These are phyloP conservation scores for Palythoa caribaeorum DNA, from an alignment of 92 coral and sea anemone genomes.

Conservation along the genomic window DNA sequence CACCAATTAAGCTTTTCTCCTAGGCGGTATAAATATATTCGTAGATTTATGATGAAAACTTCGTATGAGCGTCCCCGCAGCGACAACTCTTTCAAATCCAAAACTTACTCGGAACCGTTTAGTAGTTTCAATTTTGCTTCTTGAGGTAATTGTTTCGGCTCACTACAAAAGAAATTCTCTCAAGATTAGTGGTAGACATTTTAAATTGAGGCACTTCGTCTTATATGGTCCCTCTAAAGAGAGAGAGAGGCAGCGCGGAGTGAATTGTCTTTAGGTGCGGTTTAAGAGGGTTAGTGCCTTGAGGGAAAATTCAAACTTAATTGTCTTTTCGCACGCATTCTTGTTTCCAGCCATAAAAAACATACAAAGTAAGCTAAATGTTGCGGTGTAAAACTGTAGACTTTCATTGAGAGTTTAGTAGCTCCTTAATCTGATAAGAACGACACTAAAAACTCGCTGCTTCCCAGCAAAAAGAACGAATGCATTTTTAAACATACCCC, in stretches of 20 bases:
- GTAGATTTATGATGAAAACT: background rate
- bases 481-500: conserved; percentile 36
- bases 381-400: background rate
- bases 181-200: background rate
- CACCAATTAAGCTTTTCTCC: conserved; percentile 44
- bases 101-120: conserved; percentile 5
- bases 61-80: conserved; percentile 30
- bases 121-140: background rate
- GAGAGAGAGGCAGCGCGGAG: background rate
- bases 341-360: background rate
- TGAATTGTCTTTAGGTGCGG: conserved; percentile 18
- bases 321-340: conserved; percentile 32
- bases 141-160: background rate
- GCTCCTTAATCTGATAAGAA: background rate
- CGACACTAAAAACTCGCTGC: background rate
- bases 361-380: background rate
- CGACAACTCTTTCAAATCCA: conserved; percentile 27
- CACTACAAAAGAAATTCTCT: background rate
- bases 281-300: conserved; percentile 45
- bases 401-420: background rate
- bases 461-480: background rate
- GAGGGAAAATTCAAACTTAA: conserved; percentile 41
- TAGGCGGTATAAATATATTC: conserved; percentile 47
- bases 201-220: conserved; percentile 6
- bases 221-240: conserved; percentile 2